Percentiles rank a stretch among this genome's conserved stretches.
Evolutionary conservation across 2,113 vertebrate species (phyloP).

Genomic region (Anhinga rufa): DNA sequence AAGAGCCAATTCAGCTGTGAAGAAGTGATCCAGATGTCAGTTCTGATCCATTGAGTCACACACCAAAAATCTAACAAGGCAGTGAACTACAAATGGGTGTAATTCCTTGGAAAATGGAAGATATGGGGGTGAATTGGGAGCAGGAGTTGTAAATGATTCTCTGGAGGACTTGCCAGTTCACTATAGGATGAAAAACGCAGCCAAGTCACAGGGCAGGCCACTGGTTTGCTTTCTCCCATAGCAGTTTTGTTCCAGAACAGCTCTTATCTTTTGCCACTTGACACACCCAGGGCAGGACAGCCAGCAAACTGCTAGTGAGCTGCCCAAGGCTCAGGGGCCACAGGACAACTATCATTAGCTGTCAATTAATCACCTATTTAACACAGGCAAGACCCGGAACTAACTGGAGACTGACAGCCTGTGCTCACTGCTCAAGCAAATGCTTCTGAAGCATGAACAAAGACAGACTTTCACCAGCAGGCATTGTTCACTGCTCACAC

Average conservation of each 20-base stretch:
- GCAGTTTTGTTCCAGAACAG: background rate
- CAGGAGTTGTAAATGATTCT: background rate
- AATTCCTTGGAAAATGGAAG: background rate
- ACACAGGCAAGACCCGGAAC: background rate
- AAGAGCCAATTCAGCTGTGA: background rate
- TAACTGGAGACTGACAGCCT: background rate
- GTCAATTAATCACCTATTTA: background rate
- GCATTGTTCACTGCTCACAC: background rate
- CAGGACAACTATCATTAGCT: background rate
- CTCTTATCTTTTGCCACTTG: background rate
- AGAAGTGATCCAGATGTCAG: background rate
- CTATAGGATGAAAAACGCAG: background rate
- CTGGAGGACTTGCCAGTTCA: background rate
- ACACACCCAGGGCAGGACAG: background rate
- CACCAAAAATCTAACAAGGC: background rate
- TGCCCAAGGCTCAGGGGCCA: background rate
- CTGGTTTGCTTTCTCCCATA: background rate
- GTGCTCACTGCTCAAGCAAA: background rate
- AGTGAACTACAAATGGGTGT: background rate
- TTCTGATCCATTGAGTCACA: background rate
- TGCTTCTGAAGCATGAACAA: background rate
- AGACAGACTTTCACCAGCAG: background rate
- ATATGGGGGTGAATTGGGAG: accelerated
- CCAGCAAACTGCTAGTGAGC: background rate
- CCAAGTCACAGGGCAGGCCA: background rate